Conservation (phyloP, 2,888 invertebrate species). For the Cantharis flavilabris region DNA sequence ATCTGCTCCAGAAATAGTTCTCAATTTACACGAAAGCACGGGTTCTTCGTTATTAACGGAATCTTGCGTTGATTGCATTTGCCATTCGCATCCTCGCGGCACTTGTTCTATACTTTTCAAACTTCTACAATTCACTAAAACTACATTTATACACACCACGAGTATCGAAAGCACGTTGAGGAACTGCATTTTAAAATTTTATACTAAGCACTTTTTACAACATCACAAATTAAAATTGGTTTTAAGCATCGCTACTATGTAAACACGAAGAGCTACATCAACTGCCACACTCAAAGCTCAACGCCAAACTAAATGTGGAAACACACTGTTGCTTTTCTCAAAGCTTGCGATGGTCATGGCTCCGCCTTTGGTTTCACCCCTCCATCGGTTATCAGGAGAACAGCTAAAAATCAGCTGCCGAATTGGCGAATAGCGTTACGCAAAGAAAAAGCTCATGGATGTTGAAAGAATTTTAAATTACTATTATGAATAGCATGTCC, state of each 20-base stretch:
- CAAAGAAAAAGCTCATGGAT: conserved; percentile 19
- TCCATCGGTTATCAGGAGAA: conserved; percentile 45
- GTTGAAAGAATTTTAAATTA: conserved; percentile 18
- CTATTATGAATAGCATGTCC: conserved; percentile 17
- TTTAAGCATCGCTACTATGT: neutral
- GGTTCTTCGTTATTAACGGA: conserved; percentile 60
- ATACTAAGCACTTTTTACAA: neutral
- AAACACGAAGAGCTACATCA: conserved; percentile 11
- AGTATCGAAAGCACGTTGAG: conserved; percentile 16
- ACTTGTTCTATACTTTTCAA: conserved; percentile 62
- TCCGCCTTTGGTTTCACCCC: conserved; percentile 47
- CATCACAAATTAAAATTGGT: conserved; percentile 4
- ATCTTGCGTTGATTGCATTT: conserved; percentile 63
- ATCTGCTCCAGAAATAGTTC: conserved; percentile 73
- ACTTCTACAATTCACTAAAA: conserved; percentile 44
- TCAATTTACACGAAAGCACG: conserved; percentile 70
- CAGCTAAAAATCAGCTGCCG: conserved; percentile 33
- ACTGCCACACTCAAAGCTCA: conserved; percentile 13
- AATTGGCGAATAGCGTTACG: conserved; percentile 29
- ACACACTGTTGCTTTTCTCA: conserved; percentile 35
- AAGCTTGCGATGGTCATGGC: conserved; percentile 47
- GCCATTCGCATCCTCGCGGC: conserved; percentile 75
- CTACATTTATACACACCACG: conserved; percentile 16
- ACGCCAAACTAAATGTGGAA: conserved; percentile 24
- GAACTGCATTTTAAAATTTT: neutral